phyloP scores from a whole-genome alignment of 2,113 vertebrate species.

The Daphoenositta chrysoptera region DNA sequence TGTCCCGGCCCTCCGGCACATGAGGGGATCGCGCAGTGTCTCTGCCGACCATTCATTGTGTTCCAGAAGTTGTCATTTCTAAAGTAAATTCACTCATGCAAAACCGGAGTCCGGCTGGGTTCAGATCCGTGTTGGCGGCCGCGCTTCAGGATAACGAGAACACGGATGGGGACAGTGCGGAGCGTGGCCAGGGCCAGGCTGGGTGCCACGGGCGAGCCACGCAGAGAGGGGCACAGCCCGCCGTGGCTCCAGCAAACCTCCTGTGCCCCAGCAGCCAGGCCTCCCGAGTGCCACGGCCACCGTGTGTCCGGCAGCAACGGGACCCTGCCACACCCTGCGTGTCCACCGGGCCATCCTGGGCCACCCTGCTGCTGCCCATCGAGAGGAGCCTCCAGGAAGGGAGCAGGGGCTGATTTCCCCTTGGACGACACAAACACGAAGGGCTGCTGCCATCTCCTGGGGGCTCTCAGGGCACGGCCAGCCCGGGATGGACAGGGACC shows the following conservation, averaged over 20 bases:
- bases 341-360: not conserved
- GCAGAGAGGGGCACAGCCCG: not conserved
- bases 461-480: not conserved
- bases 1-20: accelerated
- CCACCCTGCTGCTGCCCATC: not conserved
- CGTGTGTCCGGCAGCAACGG: accelerated
- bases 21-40: not conserved
- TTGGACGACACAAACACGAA: not conserved
- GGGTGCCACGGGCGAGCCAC: not conserved
- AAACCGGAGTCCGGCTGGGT: accelerated
- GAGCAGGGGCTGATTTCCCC: not conserved
- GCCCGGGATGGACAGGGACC: no score
- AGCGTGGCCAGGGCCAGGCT: not conserved
- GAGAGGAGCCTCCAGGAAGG: not conserved
- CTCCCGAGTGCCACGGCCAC: accelerated
- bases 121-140: accelerated
- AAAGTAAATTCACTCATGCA: slow-evolving; percentile 8
- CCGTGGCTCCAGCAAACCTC: accelerated
- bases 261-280: not conserved
- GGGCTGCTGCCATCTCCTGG: not conserved
- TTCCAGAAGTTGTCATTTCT: not conserved
- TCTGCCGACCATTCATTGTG: not conserved
- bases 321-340: not conserved
- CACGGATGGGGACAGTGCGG: accelerated
- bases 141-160: accelerated